A percentile compares a stretch with the other conserved stretches of the same genome.
Conservation (phyloP, 2,113 vertebrate species). For the Pipra filicauda region DNA sequence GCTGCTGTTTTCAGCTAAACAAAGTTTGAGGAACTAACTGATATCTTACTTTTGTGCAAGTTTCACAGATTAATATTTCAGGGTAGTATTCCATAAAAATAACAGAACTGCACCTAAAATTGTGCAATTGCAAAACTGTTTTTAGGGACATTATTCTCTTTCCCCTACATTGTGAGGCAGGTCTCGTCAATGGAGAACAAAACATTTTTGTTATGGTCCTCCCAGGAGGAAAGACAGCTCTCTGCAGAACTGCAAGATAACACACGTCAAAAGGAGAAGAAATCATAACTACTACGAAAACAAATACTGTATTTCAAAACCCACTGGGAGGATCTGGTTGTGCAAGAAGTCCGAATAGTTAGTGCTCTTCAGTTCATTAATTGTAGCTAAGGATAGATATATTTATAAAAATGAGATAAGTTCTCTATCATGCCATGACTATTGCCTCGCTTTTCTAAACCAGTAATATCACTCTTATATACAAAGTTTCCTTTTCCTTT, state of each 20-base stretch:
- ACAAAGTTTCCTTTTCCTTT: neutral
- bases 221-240: neutral
- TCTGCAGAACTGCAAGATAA: conserved; percentile 3
- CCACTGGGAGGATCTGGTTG: neutral
- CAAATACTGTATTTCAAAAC: conserved; percentile 62
- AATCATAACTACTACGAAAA: conserved; percentile 56
- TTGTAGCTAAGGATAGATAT: neutral
- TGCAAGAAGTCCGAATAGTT: conserved; percentile 8
- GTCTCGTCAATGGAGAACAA: neutral
- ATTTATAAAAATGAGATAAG: conserved; percentile 1
- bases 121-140: neutral
- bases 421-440: neutral
- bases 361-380: neutral
- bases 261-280: neutral
- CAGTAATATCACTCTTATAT: neutral
- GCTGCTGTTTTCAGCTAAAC: neutral
- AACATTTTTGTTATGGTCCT: neutral
- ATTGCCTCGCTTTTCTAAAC: neutral
- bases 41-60: accelerated
- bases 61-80: neutral
- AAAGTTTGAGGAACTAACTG: neutral
- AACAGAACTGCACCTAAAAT: neutral
- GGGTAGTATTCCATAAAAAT: neutral
- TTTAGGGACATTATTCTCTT: neutral
- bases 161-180: neutral